These are phyloP conservation scores for Therioaphis trifolii DNA, from an alignment of 2,888 invertebrate species.

Conservation along the genomic window DNA sequence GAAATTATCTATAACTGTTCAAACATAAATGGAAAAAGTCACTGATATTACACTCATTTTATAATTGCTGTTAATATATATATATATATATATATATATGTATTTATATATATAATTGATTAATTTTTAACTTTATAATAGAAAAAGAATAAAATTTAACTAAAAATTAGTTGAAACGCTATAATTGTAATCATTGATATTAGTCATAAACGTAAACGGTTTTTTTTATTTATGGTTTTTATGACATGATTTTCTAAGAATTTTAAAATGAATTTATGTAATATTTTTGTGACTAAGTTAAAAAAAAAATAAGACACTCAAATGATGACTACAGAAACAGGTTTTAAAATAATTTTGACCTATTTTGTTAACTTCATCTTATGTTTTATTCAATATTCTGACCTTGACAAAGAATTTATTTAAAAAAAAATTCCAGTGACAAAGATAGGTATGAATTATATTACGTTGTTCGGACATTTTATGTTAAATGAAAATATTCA, in stretches of 20 bases:
- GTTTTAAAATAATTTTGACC: constrained; percentile 33
- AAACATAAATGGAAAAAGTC: too few relatives aligned
- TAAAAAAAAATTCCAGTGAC: neutral
- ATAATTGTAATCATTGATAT: neutral
- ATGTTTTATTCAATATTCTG: neutral
- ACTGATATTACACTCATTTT: too few relatives aligned
- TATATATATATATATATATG: too few relatives aligned
- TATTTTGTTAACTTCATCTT: neutral
- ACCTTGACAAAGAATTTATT: constrained; percentile 15
- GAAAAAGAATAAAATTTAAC: too few relatives aligned
- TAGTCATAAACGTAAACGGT: neutral
- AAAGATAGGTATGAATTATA: too few relatives aligned
- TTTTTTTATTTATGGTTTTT: neutral
- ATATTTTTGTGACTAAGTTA: constrained; percentile 7
- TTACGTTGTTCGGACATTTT: neutral
- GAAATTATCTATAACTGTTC: too few relatives aligned
- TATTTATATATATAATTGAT: too few relatives aligned
- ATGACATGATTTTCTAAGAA: neutral
- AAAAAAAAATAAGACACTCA: neutral
- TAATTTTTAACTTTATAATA: too few relatives aligned
- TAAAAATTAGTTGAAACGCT: too few relatives aligned
- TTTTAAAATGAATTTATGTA: neutral
- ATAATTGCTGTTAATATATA: too few relatives aligned
- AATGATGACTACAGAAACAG: constrained; percentile 20
- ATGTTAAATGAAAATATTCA: neutral